These are phyloP conservation scores for Caenorhabditis sinica DNA, from an alignment of 2,888 invertebrate genomes.

Conservation along the genomic window DNA sequence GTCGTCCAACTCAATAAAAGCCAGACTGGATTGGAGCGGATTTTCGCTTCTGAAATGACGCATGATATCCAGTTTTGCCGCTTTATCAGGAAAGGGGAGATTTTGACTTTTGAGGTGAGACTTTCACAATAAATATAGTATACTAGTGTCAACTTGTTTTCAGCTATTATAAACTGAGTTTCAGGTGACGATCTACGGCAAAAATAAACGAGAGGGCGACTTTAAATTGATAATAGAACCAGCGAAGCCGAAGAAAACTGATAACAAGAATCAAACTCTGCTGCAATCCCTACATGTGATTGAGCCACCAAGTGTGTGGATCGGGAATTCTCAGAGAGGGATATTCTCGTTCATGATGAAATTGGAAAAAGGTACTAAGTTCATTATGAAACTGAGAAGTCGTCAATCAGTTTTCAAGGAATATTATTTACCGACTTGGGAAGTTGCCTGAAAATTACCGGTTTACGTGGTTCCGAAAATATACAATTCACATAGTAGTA, in stretches of 20 bases:
- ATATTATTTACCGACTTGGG: no score
- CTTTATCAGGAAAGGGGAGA: slow-evolving; percentile 2
- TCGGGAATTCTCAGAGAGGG: slow-evolving; percentile 32
- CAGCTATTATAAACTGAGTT: not conserved
- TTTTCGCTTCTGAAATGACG: slow-evolving; percentile 42
- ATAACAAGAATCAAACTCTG: slow-evolving; percentile 8
- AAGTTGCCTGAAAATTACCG: no score
- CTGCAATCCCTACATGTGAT: slow-evolving; percentile 11
- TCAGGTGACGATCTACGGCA: slow-evolving; percentile 43
- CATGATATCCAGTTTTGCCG: slow-evolving; percentile 32
- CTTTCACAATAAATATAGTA: not conserved
- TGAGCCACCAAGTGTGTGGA: slow-evolving; percentile 42
- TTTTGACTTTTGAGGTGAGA: slow-evolving; percentile 20
- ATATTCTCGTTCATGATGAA: slow-evolving; percentile 42
- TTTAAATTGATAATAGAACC: slow-evolving; percentile 54
- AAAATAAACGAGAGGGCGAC: slow-evolving; percentile 42
- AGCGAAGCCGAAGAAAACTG: slow-evolving; percentile 27
- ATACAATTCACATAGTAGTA: no score
- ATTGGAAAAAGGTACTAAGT: slow-evolving; percentile 24
- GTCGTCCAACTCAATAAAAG: slow-evolving; percentile 23
- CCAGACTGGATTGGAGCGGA: slow-evolving; percentile 21
- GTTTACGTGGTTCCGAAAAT: no score
- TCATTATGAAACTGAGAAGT: no score
- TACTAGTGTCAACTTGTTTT: not conserved
- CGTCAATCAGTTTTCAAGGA: no score